Evolutionary conservation across 2,888 invertebrate species (phyloP).

Genomic region (Drosophila histrio): DNA sequence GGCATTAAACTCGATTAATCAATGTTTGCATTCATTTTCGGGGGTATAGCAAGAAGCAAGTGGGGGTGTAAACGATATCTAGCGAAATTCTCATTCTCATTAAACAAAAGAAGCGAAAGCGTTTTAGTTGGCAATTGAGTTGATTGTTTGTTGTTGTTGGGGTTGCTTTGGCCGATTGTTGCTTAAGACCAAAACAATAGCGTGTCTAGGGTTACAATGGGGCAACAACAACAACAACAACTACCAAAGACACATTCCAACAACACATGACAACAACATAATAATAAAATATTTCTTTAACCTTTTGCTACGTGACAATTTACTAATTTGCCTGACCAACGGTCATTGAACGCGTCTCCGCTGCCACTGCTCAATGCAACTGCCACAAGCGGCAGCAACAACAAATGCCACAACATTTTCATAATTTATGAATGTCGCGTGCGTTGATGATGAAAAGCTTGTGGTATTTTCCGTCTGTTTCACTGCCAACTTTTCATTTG

Average conservation of each 20-base stretch:
- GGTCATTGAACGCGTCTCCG: conserved; percentile 29
- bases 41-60: neutral
- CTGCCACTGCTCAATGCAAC: conserved; percentile 21
- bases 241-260: conserved; percentile 24
- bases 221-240: conserved; percentile 24
- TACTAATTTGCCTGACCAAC: conserved; percentile 65
- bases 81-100: conserved; percentile 58
- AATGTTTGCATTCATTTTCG: conserved; percentile 72
- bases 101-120: conserved; percentile 62
- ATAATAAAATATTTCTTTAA: conserved; percentile 29
- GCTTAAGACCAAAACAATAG: conserved; percentile 38
- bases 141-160: conserved; percentile 65
- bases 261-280: conserved; percentile 2
- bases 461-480: conserved; percentile 48
- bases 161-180: conserved; percentile 4
- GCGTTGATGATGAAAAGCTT: conserved; percentile 37
- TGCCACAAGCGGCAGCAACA: conserved; percentile 19
- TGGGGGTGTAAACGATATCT: conserved; percentile 55
- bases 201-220: conserved; percentile 64
- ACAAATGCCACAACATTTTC: conserved; percentile 24
- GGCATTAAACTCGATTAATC: conserved; percentile 77
- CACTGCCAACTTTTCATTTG: conserved; percentile 10
- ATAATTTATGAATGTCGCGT: conserved; percentile 61
- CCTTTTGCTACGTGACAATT: conserved; percentile 78
- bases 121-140: conserved; percentile 67